Conservation (phyloP, 1,140 invertebrate genomes). For the Euglossa dilemma region DNA sequence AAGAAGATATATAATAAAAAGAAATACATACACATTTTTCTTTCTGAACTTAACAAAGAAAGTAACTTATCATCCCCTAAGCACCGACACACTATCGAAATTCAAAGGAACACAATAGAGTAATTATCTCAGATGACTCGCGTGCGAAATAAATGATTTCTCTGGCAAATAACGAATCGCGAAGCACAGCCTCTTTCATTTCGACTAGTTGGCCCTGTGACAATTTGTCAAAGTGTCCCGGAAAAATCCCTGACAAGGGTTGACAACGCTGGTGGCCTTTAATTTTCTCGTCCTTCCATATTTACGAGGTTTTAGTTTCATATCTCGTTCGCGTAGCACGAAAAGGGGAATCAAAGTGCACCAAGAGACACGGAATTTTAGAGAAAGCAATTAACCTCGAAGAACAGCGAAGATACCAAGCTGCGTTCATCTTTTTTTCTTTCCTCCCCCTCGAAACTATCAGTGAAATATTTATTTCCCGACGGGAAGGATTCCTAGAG, state of each 20-base stretch:
- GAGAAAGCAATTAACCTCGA: neutral
- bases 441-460: too few relatives aligned
- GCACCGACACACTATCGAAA: neutral
- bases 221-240: constrained; percentile 43
- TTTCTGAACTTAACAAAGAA: too few relatives aligned
- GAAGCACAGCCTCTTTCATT: neutral
- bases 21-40: too few relatives aligned
- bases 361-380: constrained; percentile 1
- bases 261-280: neutral
- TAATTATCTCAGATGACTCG: neutral
- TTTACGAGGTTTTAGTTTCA: constrained; percentile 12
- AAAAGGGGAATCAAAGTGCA: neutral
- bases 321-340: neutral
- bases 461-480: neutral
- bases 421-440: neutral
- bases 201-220: neutral
- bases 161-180: neutral
- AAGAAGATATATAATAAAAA: too few relatives aligned
- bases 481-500: too few relatives aligned
- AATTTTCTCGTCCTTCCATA: constrained; percentile 2
- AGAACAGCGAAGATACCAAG: neutral
- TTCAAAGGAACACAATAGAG: neutral
- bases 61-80: too few relatives aligned
- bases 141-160: constrained; percentile 49
- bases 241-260: constrained; percentile 26